phyloP scores from a whole-genome alignment of 2,888 invertebrate genomes.

The Lingula anatina region DNA sequence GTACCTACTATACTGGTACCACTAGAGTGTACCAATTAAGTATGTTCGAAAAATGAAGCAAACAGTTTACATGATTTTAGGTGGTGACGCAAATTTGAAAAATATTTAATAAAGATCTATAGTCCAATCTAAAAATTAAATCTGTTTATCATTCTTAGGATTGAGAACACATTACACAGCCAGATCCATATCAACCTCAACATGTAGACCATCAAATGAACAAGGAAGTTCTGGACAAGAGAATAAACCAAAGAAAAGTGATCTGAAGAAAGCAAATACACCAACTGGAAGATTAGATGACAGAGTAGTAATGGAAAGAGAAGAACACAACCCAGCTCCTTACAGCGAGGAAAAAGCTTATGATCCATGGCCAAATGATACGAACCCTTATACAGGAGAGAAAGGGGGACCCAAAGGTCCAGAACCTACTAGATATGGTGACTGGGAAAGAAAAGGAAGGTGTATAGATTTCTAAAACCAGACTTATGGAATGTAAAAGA shows the following conservation, averaged over 20 bases:
- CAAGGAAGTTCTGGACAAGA: background rate
- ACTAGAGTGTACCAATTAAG: too few species aligned
- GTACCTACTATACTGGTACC: too few species aligned
- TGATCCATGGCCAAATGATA: slow-evolving; percentile 74
- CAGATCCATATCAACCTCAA: background rate
- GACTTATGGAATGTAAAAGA: too few species aligned
- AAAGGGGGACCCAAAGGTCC: slow-evolving; percentile 92
- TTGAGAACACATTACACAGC: too few species aligned
- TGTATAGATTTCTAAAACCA: slow-evolving; percentile 88
- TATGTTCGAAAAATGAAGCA: too few species aligned
- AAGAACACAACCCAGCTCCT: slow-evolving; percentile 63
- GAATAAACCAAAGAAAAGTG: background rate
- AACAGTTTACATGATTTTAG: too few species aligned
- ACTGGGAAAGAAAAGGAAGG: slow-evolving; percentile 98
- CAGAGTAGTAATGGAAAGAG: slow-evolving; percentile 48
- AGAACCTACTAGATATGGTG: slow-evolving; percentile 97
- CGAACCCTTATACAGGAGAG: slow-evolving; percentile 91
- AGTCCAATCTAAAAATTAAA: too few species aligned
- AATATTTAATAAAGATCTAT: too few species aligned
- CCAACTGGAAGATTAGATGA: slow-evolving; percentile 70
- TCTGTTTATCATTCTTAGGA: too few species aligned
- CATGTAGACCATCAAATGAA: background rate
- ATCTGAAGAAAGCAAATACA: slow-evolving; percentile 57
- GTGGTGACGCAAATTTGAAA: too few species aligned
- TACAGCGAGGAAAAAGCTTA: slow-evolving; percentile 78